These are phyloP conservation scores for Alligator sinensis DNA, from an alignment of 2,113 vertebrate genomes.

Conservation along the genomic window DNA sequence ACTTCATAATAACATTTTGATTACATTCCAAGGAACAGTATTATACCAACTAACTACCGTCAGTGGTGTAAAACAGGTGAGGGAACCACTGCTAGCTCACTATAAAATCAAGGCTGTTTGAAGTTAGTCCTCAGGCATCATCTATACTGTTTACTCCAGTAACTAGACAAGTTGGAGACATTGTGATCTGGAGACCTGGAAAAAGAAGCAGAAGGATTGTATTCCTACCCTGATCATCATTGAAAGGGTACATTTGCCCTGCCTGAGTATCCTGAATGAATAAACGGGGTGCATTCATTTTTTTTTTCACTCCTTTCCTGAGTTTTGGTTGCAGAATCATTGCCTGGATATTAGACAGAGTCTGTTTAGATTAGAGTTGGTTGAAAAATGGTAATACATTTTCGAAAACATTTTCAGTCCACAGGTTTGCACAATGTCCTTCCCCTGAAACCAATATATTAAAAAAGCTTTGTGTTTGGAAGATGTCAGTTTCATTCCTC, in stretches of 20 bases:
- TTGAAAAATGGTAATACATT: neutral
- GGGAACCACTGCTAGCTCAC: neutral
- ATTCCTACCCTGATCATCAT: neutral
- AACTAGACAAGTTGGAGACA: neutral
- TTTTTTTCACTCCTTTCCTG: neutral
- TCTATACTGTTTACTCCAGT: neutral
- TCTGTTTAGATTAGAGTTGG: neutral
- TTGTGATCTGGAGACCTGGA: neutral
- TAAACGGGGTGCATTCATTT: neutral
- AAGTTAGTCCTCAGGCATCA: neutral
- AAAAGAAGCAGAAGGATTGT: fast-evolving
- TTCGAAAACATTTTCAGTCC: neutral
- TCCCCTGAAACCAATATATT: neutral
- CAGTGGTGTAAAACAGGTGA: neutral
- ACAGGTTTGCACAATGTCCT: neutral
- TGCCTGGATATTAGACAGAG: neutral
- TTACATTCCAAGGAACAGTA: neutral
- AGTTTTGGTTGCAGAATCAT: neutral
- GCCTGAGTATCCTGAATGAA: neutral
- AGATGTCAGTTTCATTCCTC: neutral
- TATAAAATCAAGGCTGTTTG: fast-evolving
- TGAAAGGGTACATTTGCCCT: neutral
- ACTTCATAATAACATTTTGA: neutral
- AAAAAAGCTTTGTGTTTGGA: neutral
- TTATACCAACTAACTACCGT: neutral